phyloP scores from a whole-genome alignment of 2,888 invertebrate species.

The Xestia ashworthii region DNA sequence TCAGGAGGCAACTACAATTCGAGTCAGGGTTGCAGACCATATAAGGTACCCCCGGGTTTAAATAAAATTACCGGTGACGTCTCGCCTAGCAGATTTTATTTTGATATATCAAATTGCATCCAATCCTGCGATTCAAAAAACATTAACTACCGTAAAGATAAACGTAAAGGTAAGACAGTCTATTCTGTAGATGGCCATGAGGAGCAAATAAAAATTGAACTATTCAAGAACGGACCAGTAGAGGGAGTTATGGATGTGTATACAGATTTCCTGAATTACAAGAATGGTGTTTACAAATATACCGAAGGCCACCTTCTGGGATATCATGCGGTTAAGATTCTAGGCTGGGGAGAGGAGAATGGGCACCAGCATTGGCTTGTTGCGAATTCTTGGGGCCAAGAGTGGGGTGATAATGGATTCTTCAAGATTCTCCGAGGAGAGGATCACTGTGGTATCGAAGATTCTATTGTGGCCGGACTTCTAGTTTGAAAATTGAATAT shows the following conservation, averaged over 20 bases:
- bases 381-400: constrained; percentile 51
- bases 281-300: constrained; percentile 41
- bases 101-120: constrained; percentile 34
- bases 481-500: constrained; percentile 29
- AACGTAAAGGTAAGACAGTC: constrained; percentile 41
- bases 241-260: constrained; percentile 37
- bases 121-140: constrained; percentile 29
- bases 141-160: constrained; percentile 37
- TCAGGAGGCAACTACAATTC: constrained; percentile 50
- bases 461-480: constrained; percentile 33
- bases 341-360: constrained; percentile 53
- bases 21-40: constrained; percentile 42
- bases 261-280: constrained; percentile 50
- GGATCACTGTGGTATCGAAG: constrained; percentile 50
- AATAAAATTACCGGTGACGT: neutral
- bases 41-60: constrained; percentile 28
- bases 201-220: constrained; percentile 42
- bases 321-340: constrained; percentile 45
- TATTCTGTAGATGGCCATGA: constrained; percentile 38
- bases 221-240: constrained; percentile 46
- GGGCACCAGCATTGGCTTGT: constrained; percentile 41
- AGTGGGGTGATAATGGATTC: constrained; percentile 52
- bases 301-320: constrained; percentile 35
- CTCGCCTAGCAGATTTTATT: neutral
- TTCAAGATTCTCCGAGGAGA: constrained; percentile 54